Base-by-base conservation (phyloP, 2,888 invertebrate species). In the Chalcosyrphus nemorum region DNA sequence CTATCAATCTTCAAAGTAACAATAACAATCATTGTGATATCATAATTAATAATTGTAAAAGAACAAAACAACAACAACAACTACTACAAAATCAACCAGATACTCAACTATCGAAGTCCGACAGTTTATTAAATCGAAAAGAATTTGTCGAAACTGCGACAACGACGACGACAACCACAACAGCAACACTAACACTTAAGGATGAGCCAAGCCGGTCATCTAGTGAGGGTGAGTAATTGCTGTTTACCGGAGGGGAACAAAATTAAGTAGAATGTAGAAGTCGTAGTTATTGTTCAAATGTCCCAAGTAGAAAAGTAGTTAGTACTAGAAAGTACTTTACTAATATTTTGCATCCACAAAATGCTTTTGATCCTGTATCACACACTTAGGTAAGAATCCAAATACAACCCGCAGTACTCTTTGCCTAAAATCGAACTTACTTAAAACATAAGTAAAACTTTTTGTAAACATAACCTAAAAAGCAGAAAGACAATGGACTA, bases 21-120 rank as follows among this genome's bases (percentile, higher is more conserved):
- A 59, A 27, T 50, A 77, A 77, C 35, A 54, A 5, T 21, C 65
- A 70, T 78, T 78, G 68, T 74, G 82, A 84, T 86, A 76, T 84
- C 77, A 76, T 65, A 86, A 57, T 86, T 87, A 70, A 84, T 88
- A 86, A 86, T 87, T 65, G 87, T 89, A 38, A 89, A 87, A 59
- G 84, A 57, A 85, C 81, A 85, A 88, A 41, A 59, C 88, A 87
- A 59, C 88, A 87, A 88, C 87, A 84, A 29, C 84, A 87, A 59
- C 88, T 87, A 88, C 87, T 81, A 29, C 84, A 65, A 38, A 56
- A 41, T 19, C 41, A 72, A 47, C 66, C 65, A 29, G 50, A 76
- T 54, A 38, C 43, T 74, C 43, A 52, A 50, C 59, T 17, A 71
- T 35, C 59, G 0, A 76, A 54, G 52, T 61, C 54, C 29, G 71